A percentile compares a stretch with the other conserved stretches of the same genome.
phyloP scores from a whole-genome alignment of 2,797 vertebrate genomes.

The Pogoniulus pusillus region DNA sequence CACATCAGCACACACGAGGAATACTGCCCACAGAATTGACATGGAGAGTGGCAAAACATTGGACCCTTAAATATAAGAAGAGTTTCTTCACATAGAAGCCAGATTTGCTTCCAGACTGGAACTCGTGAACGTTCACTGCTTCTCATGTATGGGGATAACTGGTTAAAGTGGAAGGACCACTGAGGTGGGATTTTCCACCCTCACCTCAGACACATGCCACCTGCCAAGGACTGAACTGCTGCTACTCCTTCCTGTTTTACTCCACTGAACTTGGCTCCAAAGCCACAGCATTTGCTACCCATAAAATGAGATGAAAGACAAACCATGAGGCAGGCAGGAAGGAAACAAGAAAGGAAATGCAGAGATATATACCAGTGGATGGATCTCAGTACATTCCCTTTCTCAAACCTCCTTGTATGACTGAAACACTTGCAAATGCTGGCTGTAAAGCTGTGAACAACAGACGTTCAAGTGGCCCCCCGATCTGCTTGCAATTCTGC shows the following conservation, averaged over 20 bases:
- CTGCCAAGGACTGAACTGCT: not conserved
- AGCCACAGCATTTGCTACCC: not conserved
- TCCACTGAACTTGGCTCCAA: not conserved
- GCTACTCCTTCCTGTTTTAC: not conserved
- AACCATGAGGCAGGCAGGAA: not conserved
- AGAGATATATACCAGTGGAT: not conserved
- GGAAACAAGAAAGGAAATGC: not conserved
- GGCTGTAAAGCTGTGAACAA: slow-evolving; percentile 18
- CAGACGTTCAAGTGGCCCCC: not conserved
- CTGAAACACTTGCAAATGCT: slow-evolving; percentile 25
- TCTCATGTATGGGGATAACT: not conserved
- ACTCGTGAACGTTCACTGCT: not conserved
- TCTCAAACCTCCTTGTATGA: slow-evolving; percentile 2
- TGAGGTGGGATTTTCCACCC: not conserved
- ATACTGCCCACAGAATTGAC: not conserved
- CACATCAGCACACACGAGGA: not conserved
- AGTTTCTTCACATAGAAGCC: not conserved
- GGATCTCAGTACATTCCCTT: slow-evolving; percentile 1
- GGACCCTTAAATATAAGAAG: not conserved
- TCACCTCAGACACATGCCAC: not conserved
- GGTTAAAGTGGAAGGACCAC: not conserved
- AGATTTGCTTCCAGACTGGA: not conserved
- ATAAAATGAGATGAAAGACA: not conserved
- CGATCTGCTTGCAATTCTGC: not conserved
- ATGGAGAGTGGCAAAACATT: not conserved